Conservation (phyloP, 2,113 vertebrate species). For the Poecilia latipinna region DNA sequence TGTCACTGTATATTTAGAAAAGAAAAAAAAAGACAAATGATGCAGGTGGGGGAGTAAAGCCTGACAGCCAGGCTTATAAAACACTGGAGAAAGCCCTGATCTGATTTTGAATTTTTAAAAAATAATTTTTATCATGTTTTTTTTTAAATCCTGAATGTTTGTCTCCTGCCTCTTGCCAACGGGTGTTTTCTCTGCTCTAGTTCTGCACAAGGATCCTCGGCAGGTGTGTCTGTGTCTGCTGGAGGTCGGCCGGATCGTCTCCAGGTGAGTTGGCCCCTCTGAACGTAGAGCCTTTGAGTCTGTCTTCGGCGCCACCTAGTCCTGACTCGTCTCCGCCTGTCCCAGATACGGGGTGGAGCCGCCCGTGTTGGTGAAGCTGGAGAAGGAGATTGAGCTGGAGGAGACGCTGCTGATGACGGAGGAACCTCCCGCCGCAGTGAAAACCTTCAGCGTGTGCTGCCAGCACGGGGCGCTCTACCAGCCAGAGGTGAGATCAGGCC, state of each 20-base stretch:
- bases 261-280: conserved; percentile 79
- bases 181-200: conserved; percentile 68
- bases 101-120: too few relatives aligned
- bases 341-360: conserved; percentile 94
- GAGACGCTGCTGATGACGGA: conserved; percentile 88
- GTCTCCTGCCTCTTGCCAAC: too few relatives aligned
- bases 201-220: conserved; percentile 95
- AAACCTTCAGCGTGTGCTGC: conserved; percentile 90
- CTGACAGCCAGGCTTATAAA: too few relatives aligned
- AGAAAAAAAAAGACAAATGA: too few relatives aligned
- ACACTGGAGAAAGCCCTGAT: too few relatives aligned
- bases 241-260: conserved; percentile 93
- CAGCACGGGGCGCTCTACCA: conserved; percentile 89
- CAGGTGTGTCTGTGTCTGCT: conserved; percentile 97
- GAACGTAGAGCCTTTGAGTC: neutral
- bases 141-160: too few relatives aligned
- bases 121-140: too few relatives aligned
- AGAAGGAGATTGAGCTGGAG: conserved; percentile 98
- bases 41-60: too few relatives aligned
- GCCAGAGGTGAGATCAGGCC: conserved; percentile 81
- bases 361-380: conserved; percentile 93
- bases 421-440: conserved; percentile 81
- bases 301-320: neutral
- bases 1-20: too few relatives aligned
- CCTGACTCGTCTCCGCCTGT: neutral